Conservation (phyloP, 2,113 vertebrate species). For the Bos taurus region ARS-UCD2.0 NC_037351.1:55278501-55279000, state of each 20-base stretch:
- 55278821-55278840: background rate
- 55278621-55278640: background rate
- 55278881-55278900: background rate
- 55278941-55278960: background rate
- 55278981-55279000: background rate
- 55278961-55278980: background rate
- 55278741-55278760: background rate
- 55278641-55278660: background rate
- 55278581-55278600: background rate
- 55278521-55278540: background rate
- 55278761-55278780: background rate
- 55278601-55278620: background rate
- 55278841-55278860: background rate
- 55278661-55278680: background rate
- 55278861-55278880: background rate
- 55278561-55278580: background rate
- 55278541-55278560: no score
- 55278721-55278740: background rate
- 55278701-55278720: background rate
- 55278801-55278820: background rate
- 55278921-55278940: background rate
- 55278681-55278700: background rate
- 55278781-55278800: background rate
- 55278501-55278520: background rate
- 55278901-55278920: background rate